Evolutionary conservation across 2,113 vertebrate genomes (phyloP).

Genomic region (Grallaria varia): DNA sequence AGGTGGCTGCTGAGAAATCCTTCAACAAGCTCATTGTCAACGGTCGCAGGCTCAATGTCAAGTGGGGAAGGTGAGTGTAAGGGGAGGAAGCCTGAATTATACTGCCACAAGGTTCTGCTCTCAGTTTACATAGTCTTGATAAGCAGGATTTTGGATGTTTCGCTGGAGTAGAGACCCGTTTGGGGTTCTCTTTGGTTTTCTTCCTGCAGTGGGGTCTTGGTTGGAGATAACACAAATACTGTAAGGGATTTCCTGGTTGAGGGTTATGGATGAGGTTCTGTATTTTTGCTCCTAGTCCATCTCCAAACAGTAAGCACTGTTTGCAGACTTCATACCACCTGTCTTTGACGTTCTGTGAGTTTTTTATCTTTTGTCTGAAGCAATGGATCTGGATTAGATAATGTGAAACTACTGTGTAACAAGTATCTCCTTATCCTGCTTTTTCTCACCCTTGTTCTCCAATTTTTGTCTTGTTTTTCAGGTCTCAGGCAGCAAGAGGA

Average conservation of each 20-base stretch:
- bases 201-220: background rate
- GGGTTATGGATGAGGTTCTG: background rate
- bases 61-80: constrained; percentile 90
- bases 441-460: background rate
- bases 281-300: background rate
- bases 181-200: background rate
- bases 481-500: constrained; percentile 91
- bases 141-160: background rate
- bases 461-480: constrained; percentile 42
- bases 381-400: background rate
- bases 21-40: constrained; percentile 99
- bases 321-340: background rate
- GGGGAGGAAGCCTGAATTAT: background rate
- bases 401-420: background rate
- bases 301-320: background rate
- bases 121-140: background rate
- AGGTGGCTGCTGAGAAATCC: constrained; percentile 95
- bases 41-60: constrained; percentile 93
- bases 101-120: background rate
- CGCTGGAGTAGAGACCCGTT: background rate
- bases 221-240: background rate
- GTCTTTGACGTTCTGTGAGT: background rate
- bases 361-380: background rate
- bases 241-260: background rate
- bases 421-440: background rate